Conservation (phyloP, 2,888 invertebrate species). For the Drosophila siamana region DNA sequence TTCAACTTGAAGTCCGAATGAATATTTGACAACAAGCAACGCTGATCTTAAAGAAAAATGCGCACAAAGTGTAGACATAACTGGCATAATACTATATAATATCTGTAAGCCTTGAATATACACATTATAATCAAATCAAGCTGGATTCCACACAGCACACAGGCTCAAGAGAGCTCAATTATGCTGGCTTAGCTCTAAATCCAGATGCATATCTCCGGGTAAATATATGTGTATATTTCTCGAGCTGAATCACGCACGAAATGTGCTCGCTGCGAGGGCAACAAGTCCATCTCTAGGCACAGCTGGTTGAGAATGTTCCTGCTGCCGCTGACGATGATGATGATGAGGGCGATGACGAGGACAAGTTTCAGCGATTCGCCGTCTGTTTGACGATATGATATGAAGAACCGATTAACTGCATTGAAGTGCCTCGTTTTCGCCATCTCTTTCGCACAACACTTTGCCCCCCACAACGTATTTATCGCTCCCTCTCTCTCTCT, state of each 20-base stretch:
- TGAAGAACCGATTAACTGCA: slow-evolving; percentile 80
- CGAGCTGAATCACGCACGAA: slow-evolving; percentile 12
- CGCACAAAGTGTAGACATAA: not conserved
- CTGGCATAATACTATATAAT: not conserved
- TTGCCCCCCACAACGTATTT: not conserved
- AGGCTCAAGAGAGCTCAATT: not conserved
- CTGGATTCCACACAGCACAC: not conserved
- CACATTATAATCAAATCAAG: not conserved
- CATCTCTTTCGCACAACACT: not conserved
- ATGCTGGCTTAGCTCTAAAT: not conserved
- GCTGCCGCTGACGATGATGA: not conserved
- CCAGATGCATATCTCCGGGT: not conserved
- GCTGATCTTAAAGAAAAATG: not conserved
- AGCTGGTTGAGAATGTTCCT: slow-evolving; percentile 41
- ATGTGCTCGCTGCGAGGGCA: too few relatives aligned
- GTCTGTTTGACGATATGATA: slow-evolving; percentile 69
- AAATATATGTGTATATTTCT: not conserved
- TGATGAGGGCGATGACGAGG: slow-evolving; percentile 45
- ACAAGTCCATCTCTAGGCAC: slow-evolving; percentile 38
- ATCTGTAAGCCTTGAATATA: not conserved
- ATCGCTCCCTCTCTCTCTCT: not conserved
- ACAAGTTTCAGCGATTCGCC: slow-evolving; percentile 52
- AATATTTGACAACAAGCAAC: not conserved
- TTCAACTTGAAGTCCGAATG: not conserved
- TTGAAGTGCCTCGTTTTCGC: slow-evolving; percentile 53